Conservation (phyloP, 2,113 vertebrate genomes). For the Thalassarche chlororhynchos region DNA sequence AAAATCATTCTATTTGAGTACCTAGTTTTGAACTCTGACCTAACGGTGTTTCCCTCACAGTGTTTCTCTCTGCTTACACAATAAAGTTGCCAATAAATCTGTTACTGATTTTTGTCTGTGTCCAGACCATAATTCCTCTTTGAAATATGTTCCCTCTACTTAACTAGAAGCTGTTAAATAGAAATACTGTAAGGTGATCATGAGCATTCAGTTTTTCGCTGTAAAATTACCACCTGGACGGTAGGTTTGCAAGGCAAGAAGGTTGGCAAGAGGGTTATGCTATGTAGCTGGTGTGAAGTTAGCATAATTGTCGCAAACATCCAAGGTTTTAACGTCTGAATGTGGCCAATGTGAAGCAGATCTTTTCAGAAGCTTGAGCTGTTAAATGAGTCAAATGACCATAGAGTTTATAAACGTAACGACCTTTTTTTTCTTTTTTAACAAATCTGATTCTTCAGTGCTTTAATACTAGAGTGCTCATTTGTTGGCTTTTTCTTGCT, state of each 20-base stretch:
- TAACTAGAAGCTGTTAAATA: background rate
- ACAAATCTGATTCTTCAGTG: background rate
- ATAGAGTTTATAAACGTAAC: background rate
- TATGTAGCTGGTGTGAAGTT: background rate
- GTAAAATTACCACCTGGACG: background rate
- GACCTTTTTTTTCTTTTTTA: background rate
- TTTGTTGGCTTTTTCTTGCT: background rate
- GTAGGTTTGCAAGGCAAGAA: background rate
- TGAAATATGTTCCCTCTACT: background rate
- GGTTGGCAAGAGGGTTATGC: background rate
- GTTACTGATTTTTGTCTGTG: background rate
- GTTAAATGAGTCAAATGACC: background rate
- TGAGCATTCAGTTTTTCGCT: background rate
- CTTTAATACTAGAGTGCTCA: background rate
- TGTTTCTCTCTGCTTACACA: background rate
- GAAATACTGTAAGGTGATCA: background rate
- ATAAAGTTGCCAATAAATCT: background rate
- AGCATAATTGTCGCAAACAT: background rate
- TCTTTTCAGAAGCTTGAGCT: background rate
- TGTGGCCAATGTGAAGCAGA: background rate
- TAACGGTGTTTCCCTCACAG: background rate
- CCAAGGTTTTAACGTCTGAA: background rate
- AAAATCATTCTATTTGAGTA: background rate
- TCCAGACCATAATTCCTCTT: background rate
- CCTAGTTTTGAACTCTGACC: background rate